Evolutionary conservation across 53 echinoderm and acorn worm genomes (phyloP).

Genomic region (Paelopatides confundens): DNA sequence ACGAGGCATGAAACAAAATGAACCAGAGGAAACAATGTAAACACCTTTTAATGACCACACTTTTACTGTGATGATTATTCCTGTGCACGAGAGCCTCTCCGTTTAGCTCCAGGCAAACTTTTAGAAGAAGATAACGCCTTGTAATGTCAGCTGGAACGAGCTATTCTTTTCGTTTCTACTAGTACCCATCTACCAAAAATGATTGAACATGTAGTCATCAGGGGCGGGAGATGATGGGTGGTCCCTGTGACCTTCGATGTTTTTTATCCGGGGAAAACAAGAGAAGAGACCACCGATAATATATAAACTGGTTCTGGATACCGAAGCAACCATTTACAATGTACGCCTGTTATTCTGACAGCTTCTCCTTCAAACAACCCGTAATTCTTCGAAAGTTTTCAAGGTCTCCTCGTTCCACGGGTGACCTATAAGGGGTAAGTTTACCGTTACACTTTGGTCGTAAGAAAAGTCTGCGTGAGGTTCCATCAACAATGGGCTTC

Average conservation of each 20-base stretch:
- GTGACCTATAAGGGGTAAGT: slow-evolving; percentile 47
- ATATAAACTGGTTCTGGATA: background rate
- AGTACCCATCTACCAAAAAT: background rate
- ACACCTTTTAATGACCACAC: slow-evolving; percentile 46
- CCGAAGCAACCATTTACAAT: slow-evolving; percentile 16
- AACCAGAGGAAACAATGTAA: background rate
- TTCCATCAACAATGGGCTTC: slow-evolving; percentile 38
- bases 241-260: slow-evolving; percentile 47
- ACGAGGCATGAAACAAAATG: slow-evolving; percentile 30
- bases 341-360: slow-evolving; percentile 19
- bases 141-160: slow-evolving; percentile 31
- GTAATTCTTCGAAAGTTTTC: slow-evolving; percentile 51
- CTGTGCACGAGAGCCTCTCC: background rate
- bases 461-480: slow-evolving; percentile 43
- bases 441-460: slow-evolving; percentile 47
- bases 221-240: slow-evolving; percentile 29
- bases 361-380: slow-evolving; percentile 37
- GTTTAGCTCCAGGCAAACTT: slow-evolving; percentile 23
- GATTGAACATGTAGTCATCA: slow-evolving; percentile 23
- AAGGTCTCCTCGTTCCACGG: slow-evolving; percentile 31
- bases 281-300: background rate
- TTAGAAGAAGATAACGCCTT: slow-evolving; percentile 1
- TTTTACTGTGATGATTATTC: background rate
- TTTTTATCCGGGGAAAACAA: background rate
- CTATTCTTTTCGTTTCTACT: background rate